Evolutionary conservation across 2,797 vertebrate genomes (phyloP), one percentile per base, ranked within the genome.

Genomic region (Eulemur coronatus): DNA sequence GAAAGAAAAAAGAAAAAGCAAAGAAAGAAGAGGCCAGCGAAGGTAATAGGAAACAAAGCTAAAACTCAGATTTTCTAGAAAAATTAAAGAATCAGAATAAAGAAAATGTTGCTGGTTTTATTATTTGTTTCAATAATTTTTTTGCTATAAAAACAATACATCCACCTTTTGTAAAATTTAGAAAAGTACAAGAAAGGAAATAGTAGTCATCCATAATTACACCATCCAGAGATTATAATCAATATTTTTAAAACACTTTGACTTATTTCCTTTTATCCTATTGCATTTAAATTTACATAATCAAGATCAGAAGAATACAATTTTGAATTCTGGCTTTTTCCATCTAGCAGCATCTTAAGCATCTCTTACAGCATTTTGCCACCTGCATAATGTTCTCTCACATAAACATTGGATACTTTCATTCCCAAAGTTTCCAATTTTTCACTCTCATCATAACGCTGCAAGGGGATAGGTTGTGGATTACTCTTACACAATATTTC

Each of bases 201-300:
- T 88, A 43, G 43, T 80, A 48, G 26, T 78, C 30, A 79, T 11
- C 59, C 1, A n/a, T 26, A 61, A 43, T 73, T 80, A 59, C 3
- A 61, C 26, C 86, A 73, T 46, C 4, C 7, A 55, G 38, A 61
- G 24, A 9, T 69, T 79, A 22, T 70, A 3, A 4, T 43, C 59
- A 76, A 85, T 38, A 46, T 9, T n/a, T 70, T 80, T 20, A 63
- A 57, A 84, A 76, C 11, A 26, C 24, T 91, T 88, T 70, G 26
- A 6, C 46, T 80, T 69, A 18, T 48, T 89, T 92, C 14, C 11
- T 79, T 87, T 94, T 41, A 63, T 55, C 38, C 26, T 61, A 5
- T 67, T 84, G 18, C 28, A 59, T 91, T 95, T 93, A 92, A 89
- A 85, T 76, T 65, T 89, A 70, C 1, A 13, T 76, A 59, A 82